Conservation (phyloP, 1,140 invertebrate species). For the Bombyx mandarina region DNA sequence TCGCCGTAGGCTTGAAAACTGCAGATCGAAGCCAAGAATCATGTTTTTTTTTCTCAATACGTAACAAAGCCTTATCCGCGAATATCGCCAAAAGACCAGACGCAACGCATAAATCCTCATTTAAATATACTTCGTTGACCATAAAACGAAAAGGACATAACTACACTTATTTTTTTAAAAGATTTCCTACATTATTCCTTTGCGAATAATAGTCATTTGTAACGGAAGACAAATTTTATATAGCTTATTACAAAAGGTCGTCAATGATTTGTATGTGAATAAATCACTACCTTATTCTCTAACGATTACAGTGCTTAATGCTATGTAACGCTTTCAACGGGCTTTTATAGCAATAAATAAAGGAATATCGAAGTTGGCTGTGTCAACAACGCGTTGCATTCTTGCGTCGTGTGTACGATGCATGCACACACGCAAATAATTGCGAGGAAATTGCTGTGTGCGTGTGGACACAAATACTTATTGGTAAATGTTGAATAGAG, state of each 20-base stretch:
- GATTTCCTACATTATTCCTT: too few species aligned
- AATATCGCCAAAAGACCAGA: slow-evolving; percentile 66
- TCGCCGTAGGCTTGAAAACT: slow-evolving; percentile 16
- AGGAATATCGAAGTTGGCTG: slow-evolving; percentile 69
- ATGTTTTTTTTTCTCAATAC: slow-evolving; percentile 40
- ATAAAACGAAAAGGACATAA: slow-evolving; percentile 7
- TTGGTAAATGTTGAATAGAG: slow-evolving; percentile 61
- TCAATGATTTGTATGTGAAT: too few species aligned
- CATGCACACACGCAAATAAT: slow-evolving; percentile 24
- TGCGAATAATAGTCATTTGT: too few species aligned
- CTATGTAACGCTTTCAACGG: slow-evolving; percentile 22
- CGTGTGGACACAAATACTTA: slow-evolving; percentile 65
- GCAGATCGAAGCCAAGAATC: slow-evolving; percentile 32
- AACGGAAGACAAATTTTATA: too few species aligned
- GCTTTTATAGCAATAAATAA: slow-evolving; percentile 70
- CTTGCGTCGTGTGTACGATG: slow-evolving; percentile 57
- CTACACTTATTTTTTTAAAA: too few species aligned
- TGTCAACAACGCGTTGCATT: slow-evolving; percentile 70
- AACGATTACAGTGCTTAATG: too few species aligned
- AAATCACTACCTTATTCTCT: too few species aligned
- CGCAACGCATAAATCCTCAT: slow-evolving; percentile 67
- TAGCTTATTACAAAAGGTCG: too few species aligned
- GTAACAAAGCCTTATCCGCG: slow-evolving; percentile 53
- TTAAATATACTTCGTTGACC: slow-evolving; percentile 53
- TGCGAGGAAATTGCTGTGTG: slow-evolving; percentile 15